Base-by-base conservation (phyloP, 1,140 invertebrate genomes). In the Megalonaias nervosa region DNA sequence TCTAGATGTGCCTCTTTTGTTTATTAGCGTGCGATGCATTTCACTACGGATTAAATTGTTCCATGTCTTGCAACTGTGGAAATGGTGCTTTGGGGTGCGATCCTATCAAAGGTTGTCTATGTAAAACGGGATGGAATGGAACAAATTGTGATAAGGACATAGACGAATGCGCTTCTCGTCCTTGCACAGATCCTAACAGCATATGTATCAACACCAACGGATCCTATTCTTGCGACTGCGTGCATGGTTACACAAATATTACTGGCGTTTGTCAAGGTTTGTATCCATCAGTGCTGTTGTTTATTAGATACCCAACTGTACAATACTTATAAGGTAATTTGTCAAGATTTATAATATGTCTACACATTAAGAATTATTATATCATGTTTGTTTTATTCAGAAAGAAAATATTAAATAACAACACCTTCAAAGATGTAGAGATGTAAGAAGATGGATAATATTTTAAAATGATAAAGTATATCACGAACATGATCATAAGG, bases 61-160 rank as follows among this genome's bases (percentile, higher is more conserved):
- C 58, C 2, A 79, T 76, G 17, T 19, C 38, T 0, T 86, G 85
- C 70, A 48, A 77, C 58, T 86, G 85, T 75, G 78, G 80, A 1
- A 57, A 19, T 15, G 77, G 80, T 26, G 75, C 79, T 15, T 26
- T 59, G 13, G 21, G 66, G 0, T 86, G 85, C 77, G 71, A 84
- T 62, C n/a, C 69, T 19, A 55, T 79, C 15, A 66, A 15, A 11
- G 85, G 85, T 1, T 86, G 85, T 79, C 74, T 83, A 3, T 86
- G 85, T 77, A 74, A 71, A 21, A 31, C 74, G 16, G 85, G 85
- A 6, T 86, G 83, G 83, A 77, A 78, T 2, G 85, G 83, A 9
- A n/a, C 57, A 0, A 76, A 75, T 21, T 88, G 86, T 81, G 74
- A 82, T 58, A 61, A 58, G 6, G 81, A 86, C 64, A 75, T 85